phyloP scores from a whole-genome alignment of 37 sponge, comb jelly and placozoan genomes.

The Cliona cf. orientalis region DNA sequence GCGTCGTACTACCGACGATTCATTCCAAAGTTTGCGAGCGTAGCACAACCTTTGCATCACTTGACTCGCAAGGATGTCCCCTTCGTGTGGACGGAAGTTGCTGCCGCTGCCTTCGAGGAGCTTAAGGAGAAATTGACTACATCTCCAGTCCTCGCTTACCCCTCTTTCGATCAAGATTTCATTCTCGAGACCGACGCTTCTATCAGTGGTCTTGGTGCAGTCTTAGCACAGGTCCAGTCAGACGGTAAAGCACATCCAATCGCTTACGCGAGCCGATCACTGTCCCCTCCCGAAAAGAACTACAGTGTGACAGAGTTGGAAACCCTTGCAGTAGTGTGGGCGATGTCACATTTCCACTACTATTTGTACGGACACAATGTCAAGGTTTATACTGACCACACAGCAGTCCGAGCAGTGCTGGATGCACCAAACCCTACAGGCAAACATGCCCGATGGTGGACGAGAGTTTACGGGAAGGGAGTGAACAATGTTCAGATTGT shows the following conservation, averaged over 20 bases:
- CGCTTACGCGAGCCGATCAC: constrained; percentile 27
- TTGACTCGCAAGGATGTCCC: constrained; percentile 13
- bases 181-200: neutral
- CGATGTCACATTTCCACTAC: constrained; percentile 1
- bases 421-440: constrained; percentile 44
- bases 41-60: constrained; percentile 15
- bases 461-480: constrained; percentile 27
- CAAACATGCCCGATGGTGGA: constrained; percentile 70
- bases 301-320: constrained; percentile 2
- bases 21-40: constrained; percentile 13
- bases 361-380: constrained; percentile 20
- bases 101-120: constrained; percentile 6
- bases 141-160: constrained; percentile 18
- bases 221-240: constrained; percentile 8
- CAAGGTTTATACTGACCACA: constrained; percentile 35
- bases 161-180: constrained; percentile 24
- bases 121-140: neutral
- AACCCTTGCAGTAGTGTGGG: constrained; percentile 39
- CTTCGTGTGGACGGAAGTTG: constrained; percentile 26
- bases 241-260: constrained; percentile 3
- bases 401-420: constrained; percentile 65
- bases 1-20: constrained; percentile 39
- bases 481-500: constrained; percentile 6
- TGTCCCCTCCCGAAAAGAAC: constrained; percentile 19
- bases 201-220: constrained; percentile 6